Evolutionary conservation across 2,797 vertebrate genomes (phyloP), one percentile per base, ranked within the genome.

Genomic region (Eulemur mongoz): DNA sequence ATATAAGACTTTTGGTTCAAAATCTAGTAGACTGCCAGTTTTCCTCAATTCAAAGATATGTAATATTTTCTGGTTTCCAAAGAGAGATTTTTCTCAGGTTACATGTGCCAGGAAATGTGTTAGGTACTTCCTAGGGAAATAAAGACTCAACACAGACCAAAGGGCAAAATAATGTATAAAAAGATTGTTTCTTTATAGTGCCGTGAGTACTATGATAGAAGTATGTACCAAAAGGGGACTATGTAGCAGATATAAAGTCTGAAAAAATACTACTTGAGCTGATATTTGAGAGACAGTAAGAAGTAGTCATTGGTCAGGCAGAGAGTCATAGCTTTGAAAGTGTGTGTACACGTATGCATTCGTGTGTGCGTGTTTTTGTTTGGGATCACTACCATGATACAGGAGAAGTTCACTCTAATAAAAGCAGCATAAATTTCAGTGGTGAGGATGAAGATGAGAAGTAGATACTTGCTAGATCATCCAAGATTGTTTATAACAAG

Each of bases 11-110:
- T 72, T 59, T 54, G 10, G 38, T 83, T 83, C 80, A 76, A 93
- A 94, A 87, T 86, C 9, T 40, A 59, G 17, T 82, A 27, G 61
- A 79, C 32, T 48, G 35, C 32, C 12, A 83, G 38, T 91, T 95
- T 87, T 92, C 43, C 38, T 79, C 84, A 78, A 63, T 72, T 67
- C 35, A 75, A 80, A 84, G 35, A n/a, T 18, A 40, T 14, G 9
- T 22, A 7, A 20, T 81, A 43, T 79, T 81, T 83, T 27, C 40
- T 43, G 38, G 22, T 57, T 89, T 82, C 23, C 61, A 32, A 81
- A 92, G 43, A 38, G 8, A 65, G 15, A 23, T 96, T 78, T 93
- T 95, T 87, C 76, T 88, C 59, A 91, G n/a, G n/a, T 92, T 87
- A 92, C 67, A 87, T 12, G 18, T 50, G n/a, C 61, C 45, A 76